phyloP scores from a whole-genome alignment of 1,140 invertebrate species.

The Drosophila elegans region DNA sequence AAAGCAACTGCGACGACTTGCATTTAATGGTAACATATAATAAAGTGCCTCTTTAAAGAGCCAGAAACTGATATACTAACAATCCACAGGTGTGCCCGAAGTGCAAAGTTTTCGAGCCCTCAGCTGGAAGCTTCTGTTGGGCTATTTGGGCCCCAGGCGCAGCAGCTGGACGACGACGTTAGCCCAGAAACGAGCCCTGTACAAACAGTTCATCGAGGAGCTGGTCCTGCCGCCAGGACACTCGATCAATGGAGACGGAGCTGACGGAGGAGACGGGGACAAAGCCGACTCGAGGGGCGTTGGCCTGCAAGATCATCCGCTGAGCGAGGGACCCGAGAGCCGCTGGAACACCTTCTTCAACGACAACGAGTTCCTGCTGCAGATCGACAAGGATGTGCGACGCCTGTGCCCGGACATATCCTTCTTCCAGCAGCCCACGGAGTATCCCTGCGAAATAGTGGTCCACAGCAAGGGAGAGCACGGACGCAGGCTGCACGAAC shows the following conservation, averaged over 20 bases:
- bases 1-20: conserved; percentile 87
- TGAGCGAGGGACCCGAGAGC: conserved; percentile 97
- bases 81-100: conserved; percentile 91
- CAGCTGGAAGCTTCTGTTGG: conserved; percentile 93
- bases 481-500: conserved; percentile 91
- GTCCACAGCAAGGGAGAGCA: conserved; percentile 89
- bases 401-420: conserved; percentile 98
- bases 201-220: conserved; percentile 94
- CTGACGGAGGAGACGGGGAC: conserved; percentile 84
- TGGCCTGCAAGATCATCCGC: conserved; percentile 91
- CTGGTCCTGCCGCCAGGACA: conserved; percentile 92
- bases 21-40: conserved; percentile 89
- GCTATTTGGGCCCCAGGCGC: conserved; percentile 91
- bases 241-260: conserved; percentile 86
- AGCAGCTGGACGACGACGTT: conserved; percentile 89
- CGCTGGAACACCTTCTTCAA: conserved; percentile 97
- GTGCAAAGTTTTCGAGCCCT: conserved; percentile 90
- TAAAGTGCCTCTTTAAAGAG: not conserved
- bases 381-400: conserved; percentile 99
- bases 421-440: conserved; percentile 96
- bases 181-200: conserved; percentile 90
- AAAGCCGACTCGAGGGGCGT: conserved; percentile 60
- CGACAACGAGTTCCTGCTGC: conserved; percentile 96
- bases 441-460: conserved; percentile 92
- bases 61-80: not conserved